Base-by-base conservation (phyloP, 2,797 vertebrate species). In the Tapera naevia region DNA sequence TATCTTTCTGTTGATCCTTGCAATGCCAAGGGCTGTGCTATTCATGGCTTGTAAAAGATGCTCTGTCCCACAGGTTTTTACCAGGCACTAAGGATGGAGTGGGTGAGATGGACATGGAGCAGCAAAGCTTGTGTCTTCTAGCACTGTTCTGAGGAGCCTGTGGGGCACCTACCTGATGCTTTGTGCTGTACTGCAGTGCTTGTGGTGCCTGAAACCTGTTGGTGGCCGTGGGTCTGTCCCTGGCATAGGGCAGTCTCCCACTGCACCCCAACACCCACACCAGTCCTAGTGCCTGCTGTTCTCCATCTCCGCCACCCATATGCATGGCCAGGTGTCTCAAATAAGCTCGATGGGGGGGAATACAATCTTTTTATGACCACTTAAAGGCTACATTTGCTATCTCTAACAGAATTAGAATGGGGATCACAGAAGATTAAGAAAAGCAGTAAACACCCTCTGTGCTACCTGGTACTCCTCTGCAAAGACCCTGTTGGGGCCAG, bases 381-480 rank as follows among this genome's bases (percentile, higher is more conserved):
- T 91, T 91, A 95, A 84, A 88, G 62, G 27, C 64, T 88, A 33
- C 83, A 57, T 88, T 89, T 96, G 91, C 50, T 65, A 35, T 81
- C 46, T 93, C 53, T 48, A 62, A 33, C 25, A 72, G 79, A 91
- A 86, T 88, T 85, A 79, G 35, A 53, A 35, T 0, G 1, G 43
- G 58, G 70, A 88, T 94, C 62, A 56, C 10, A 6, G 23, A 5
- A 76, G 88, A 76, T 93, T 69, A 88, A 43, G 62, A 32, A 35
- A 64, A 79, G 53, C 62, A 11, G 28, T 69, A 62, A 91, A 62
- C 84, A 86, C 74, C 43, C 73, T 57, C 60, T 22, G 30, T 69
- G 80, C 61, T 22, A 53, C 11, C 3, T 7, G 17, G 35, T 17
- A 13, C 25, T 10, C 0, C 4, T 33, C 78, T 56, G 37, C 22